Evolutionary conservation across 2,888 invertebrate genomes (phyloP).

Genomic region (Catocala sponsa): DNA sequence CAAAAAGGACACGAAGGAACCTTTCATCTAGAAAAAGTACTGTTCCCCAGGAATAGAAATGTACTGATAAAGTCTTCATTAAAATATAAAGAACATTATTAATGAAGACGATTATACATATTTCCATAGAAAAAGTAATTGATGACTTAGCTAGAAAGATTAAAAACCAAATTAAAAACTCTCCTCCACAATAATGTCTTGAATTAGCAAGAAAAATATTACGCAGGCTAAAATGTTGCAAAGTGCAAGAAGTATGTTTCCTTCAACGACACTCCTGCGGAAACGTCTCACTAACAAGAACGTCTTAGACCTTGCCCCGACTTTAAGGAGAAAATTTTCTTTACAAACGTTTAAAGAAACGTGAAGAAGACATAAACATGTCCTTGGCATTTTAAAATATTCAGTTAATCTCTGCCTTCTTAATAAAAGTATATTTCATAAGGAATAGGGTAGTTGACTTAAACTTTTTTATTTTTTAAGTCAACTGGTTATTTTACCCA

Average conservation of each 20-base stretch:
- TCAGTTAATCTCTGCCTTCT: too few relatives aligned
- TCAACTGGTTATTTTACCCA: too few relatives aligned
- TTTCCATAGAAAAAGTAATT: background rate
- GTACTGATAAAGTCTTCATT: too few relatives aligned
- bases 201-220: constrained; percentile 34
- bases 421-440: too few relatives aligned
- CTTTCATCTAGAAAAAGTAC: too few relatives aligned
- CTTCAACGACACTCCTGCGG: constrained; percentile 49
- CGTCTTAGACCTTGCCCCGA: constrained; percentile 51
- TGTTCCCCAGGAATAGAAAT: too few relatives aligned
- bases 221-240: constrained; percentile 34
- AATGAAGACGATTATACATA: too few relatives aligned
- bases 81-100: too few relatives aligned
- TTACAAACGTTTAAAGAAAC: constrained; percentile 41
- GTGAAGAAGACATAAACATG: constrained; percentile 33
- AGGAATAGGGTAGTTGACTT: too few relatives aligned
- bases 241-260: constrained; percentile 42
- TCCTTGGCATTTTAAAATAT: constrained; percentile 20
- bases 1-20: too few relatives aligned
- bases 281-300: constrained; percentile 47
- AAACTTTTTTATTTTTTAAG: too few relatives aligned
- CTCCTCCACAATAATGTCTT: constrained; percentile 18
- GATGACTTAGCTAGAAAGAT: background rate
- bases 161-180: background rate
- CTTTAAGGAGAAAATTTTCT: constrained; percentile 50